These are phyloP conservation scores for Henricia sp. DNA, from an alignment of 53 echinoderm and acorn worm species.

Conservation along the genomic window DNA sequence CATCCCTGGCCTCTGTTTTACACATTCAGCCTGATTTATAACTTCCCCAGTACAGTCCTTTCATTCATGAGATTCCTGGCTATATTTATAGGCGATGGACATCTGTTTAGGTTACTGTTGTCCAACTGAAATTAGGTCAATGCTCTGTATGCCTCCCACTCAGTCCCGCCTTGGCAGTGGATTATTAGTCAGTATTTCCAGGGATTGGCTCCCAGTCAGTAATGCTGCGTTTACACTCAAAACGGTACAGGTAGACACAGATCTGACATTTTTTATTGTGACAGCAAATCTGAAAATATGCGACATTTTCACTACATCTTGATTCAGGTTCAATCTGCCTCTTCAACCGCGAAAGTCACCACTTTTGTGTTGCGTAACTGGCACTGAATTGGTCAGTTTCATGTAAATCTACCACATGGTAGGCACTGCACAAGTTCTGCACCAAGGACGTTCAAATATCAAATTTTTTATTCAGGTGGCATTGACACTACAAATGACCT, in stretches of 20 bases:
- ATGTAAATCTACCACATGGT: too few relatives aligned
- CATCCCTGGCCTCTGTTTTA: constrained; percentile 6
- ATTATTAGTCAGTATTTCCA: background rate
- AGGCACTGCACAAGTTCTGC: too few relatives aligned
- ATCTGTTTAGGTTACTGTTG: constrained; percentile 27
- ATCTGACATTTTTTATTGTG: background rate
- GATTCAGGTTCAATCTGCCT: too few relatives aligned
- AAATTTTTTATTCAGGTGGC: too few relatives aligned
- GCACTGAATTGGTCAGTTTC: too few relatives aligned
- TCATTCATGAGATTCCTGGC: constrained; percentile 25
- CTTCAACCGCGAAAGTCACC: too few relatives aligned
- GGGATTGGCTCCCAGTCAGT: background rate
- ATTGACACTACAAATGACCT: too few relatives aligned
- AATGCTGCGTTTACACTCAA: too few relatives aligned
- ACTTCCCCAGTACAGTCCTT: background rate
- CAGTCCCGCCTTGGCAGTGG: background rate
- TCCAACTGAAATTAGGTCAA: constrained; percentile 41
- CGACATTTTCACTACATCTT: too few relatives aligned
- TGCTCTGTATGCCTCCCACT: constrained; percentile 10
- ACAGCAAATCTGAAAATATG: background rate
- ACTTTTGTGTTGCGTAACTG: too few relatives aligned
- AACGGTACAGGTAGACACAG: too few relatives aligned
- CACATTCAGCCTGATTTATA: constrained; percentile 14
- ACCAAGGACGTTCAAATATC: too few relatives aligned
- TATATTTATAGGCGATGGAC: constrained; percentile 20